phyloP scores from a whole-genome alignment of 1,140 invertebrate species.

The Trichogramma pretiosum region DNA sequence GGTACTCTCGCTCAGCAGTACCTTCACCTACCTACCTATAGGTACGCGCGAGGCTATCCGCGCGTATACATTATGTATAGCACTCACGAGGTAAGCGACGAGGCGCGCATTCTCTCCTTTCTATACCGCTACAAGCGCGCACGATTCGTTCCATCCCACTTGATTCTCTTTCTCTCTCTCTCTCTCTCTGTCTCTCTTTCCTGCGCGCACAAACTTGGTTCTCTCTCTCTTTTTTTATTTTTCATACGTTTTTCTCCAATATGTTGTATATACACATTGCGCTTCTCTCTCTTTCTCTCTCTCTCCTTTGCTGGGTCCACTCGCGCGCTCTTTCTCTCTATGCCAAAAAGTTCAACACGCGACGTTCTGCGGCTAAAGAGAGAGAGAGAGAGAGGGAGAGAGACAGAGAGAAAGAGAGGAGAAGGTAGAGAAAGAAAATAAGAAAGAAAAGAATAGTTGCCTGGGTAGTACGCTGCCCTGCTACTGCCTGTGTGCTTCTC shows the following conservation, averaged over 20 bases:
- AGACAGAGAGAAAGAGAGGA: background rate
- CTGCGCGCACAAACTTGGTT: no score
- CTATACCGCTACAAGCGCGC: no score
- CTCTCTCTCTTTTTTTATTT: background rate
- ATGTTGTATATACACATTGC: background rate
- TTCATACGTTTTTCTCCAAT: background rate
- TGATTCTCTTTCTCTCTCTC: constrained; percentile 12
- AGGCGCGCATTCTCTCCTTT: constrained; percentile 1
- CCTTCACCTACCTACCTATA: no score
- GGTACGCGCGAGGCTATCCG: no score
- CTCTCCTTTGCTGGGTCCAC: background rate
- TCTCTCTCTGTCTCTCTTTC: constrained; percentile 1
- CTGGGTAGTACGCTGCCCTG: no score
- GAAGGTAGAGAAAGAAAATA: background rate
- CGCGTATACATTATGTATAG: no score
- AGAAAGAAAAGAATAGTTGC: no score
- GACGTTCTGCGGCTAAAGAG: background rate
- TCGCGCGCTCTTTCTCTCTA: background rate
- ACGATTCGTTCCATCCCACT: constrained; percentile 11
- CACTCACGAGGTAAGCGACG: no score
- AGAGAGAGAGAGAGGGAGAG: background rate
- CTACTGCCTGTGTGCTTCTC: no score
- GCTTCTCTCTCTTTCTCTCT: background rate
- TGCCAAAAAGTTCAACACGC: constrained; percentile 11
- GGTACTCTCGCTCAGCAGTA: no score